Evolutionary conservation across 2,888 invertebrate genomes (phyloP).

Genomic region (Parascotia fuliginaria): DNA sequence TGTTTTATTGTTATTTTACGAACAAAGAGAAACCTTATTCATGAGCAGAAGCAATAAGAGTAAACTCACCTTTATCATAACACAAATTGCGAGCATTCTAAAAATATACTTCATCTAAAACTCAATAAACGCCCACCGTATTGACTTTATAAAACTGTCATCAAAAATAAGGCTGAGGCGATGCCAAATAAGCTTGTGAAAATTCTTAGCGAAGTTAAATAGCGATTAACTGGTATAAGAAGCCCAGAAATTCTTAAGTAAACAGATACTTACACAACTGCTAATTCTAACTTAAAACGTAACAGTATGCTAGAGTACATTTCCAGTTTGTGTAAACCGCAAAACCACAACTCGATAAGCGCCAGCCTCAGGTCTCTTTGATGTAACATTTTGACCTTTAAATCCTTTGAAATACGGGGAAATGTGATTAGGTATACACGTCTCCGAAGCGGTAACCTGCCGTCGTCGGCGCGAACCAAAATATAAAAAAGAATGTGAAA

Average conservation of each 20-base stretch:
- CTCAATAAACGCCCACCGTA: background rate
- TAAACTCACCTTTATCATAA: too few species aligned
- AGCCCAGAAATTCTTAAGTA: constrained; percentile 18
- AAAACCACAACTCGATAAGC: constrained; percentile 22
- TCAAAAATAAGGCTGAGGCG: constrained; percentile 6
- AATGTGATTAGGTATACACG: constrained; percentile 24
- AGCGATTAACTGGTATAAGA: constrained; percentile 25
- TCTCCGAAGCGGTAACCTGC: constrained; percentile 1
- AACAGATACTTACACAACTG: constrained; percentile 26
- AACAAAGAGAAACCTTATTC: too few species aligned
- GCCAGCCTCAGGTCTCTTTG: constrained; percentile 21
- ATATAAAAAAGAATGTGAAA: constrained; percentile 29
- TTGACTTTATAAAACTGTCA: background rate
- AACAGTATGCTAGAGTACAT: constrained; percentile 1
- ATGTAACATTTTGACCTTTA: constrained; percentile 37
- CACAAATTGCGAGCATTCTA: background rate
- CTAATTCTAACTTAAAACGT: constrained; percentile 17
- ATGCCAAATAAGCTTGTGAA: constrained; percentile 13
- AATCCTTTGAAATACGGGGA: constrained; percentile 33
- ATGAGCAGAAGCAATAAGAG: too few species aligned
- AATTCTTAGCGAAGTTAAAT: constrained; percentile 12
- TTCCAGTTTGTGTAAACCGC: constrained; percentile 18
- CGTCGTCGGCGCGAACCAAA: constrained; percentile 17
- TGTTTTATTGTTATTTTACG: too few species aligned
- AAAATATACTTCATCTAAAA: background rate